A percentile compares a stretch with the other conserved stretches of the same genome.
phyloP scores from a whole-genome alignment of 2,888 invertebrate species.

The Eilema griseolum region DNA sequence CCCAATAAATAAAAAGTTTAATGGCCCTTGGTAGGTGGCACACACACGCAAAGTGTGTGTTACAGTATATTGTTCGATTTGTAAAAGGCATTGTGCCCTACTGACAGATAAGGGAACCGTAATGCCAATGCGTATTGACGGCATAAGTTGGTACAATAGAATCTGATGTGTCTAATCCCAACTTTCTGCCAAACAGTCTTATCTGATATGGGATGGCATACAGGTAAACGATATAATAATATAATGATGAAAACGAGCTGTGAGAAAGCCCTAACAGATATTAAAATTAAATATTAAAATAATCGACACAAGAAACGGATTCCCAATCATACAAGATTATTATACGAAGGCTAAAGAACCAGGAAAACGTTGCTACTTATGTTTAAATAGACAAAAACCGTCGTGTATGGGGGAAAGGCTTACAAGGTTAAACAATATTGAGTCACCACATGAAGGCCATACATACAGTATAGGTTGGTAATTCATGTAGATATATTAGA shows the following conservation, averaged over 20 bases:
- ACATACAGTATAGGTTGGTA: background rate
- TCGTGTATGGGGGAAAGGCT: conserved; percentile 15
- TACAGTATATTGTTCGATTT: conserved; percentile 73
- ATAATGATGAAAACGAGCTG: background rate
- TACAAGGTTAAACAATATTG: conserved; percentile 16
- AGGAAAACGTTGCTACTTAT: conserved; percentile 11
- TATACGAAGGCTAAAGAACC: conserved; percentile 2
- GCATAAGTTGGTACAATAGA: conserved; percentile 66
- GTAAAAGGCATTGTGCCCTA: conserved; percentile 70
- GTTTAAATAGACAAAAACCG: conserved; percentile 7
- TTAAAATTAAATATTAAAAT: background rate
- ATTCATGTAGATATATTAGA: background rate
- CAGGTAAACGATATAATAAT: background rate
- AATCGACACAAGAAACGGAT: background rate
- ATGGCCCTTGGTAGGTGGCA: conserved; percentile 64
- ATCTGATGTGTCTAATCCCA: conserved; percentile 61
- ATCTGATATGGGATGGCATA: conserved; percentile 37
- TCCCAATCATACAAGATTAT: conserved; percentile 3
- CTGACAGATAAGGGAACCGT: conserved; percentile 80
- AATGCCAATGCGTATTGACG: conserved; percentile 75
- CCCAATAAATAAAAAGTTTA: conserved; percentile 39
- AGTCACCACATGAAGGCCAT: conserved; percentile 8
- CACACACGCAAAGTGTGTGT: conserved; percentile 66
- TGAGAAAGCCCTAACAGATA: background rate
- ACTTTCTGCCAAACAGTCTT: conserved; percentile 42